Base-by-base conservation (phyloP, 1,140 invertebrate species). In the Sarcophaga bullata region DNA sequence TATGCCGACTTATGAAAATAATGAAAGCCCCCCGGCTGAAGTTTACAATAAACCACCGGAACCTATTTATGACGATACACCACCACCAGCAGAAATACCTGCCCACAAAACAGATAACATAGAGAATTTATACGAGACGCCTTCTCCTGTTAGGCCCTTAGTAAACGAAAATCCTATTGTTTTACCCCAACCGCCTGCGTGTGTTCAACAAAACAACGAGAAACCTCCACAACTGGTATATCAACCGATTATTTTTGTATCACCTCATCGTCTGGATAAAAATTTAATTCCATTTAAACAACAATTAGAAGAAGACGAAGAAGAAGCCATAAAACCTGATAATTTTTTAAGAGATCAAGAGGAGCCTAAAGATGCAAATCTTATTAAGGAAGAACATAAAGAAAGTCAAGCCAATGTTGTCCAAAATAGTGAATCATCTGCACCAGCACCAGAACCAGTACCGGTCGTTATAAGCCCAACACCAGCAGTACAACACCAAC, bases 221-320 rank as follows among this genome's bases (percentile, higher is more conserved):
- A 68, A 68, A 25, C 8, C 19, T 17, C 62, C 62, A 19, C 62
- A 68, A 19, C 17, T 68, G 7, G 10, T 68, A 25, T 68, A 68
- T 25, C 62, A 68, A 68, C 62, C 62, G 17, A 68, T 68, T 9
- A 68, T 68, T 19, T 68, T 19, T 68, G 62, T 68, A 68, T 68
- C 62, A 10, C 62, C 62, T 19, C 62, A 68, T n/a, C 19, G 19
- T 25, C n/a, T 17, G 9, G 17, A 19, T 19, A 58, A 58, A n/a
- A 7, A 7, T 17, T 7, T 25, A 68, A 19, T 25, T 19, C n/a
- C 17, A 68, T 2, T 68, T 6, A 7, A 19, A 25, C 62, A 68
- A 37, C 25, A 37, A 37, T 37, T 37, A 37, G 6, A 17, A 68
- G 6, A 19, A 68, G 7, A 25, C n/a, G 62, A 19, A 19, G 6